Evolutionary conservation across 2,113 vertebrate genomes (phyloP).

Genomic region (Macheiramphus alcinus): DNA sequence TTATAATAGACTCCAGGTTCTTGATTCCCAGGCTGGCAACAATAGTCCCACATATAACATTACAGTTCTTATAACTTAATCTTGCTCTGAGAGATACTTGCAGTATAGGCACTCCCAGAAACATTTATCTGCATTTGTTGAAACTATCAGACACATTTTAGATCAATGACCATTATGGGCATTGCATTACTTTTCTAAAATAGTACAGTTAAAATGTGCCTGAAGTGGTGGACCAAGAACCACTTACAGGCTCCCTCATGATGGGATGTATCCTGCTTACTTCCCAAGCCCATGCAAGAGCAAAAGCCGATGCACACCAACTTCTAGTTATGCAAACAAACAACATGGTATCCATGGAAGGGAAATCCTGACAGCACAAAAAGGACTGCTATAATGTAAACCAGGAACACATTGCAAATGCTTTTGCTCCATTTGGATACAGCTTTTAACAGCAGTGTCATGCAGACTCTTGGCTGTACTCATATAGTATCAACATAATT

Average conservation of each 20-base stretch:
- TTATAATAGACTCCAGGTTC: neutral
- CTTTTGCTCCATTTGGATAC: neutral
- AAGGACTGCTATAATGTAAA: neutral
- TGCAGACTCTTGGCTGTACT: neutral
- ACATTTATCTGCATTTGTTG: neutral
- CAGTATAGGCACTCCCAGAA: neutral
- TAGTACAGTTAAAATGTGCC: neutral
- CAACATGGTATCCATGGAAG: neutral
- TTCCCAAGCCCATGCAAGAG: neutral
- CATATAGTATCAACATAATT: fast-evolving
- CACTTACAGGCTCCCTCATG: neutral
- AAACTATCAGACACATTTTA: neutral
- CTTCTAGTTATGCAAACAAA: neutral
- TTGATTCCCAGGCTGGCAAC: neutral
- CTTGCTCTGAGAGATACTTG: neutral
- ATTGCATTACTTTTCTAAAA: neutral
- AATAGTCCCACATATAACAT: neutral
- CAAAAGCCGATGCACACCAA: neutral
- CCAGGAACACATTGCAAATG: neutral
- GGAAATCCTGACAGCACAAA: neutral
- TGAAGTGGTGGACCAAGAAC: neutral
- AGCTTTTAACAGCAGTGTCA: neutral
- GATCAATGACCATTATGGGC: neutral
- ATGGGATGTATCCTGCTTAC: neutral
- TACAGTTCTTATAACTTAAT: neutral